These are phyloP conservation scores for Etheostoma cragini DNA, from an alignment of 2,113 vertebrate genomes.

Conservation along the genomic window DNA sequence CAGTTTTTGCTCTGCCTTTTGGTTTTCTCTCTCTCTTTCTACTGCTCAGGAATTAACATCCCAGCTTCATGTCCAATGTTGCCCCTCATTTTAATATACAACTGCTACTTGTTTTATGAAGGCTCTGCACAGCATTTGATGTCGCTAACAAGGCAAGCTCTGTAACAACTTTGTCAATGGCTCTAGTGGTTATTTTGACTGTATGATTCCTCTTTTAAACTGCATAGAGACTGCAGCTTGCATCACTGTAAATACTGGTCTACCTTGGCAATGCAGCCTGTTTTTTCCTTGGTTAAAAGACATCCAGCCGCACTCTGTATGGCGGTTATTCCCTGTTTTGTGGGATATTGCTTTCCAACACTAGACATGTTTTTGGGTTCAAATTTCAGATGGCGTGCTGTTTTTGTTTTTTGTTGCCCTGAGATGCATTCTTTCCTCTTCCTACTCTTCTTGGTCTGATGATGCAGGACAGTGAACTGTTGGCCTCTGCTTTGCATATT, in stretches of 20 bases:
- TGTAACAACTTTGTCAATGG: neutral
- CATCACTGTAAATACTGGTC: constrained; percentile 14
- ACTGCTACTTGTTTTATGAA: neutral
- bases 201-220: neutral
- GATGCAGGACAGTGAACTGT: neutral
- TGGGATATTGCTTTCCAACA: constrained; percentile 3
- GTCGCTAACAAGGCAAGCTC: neutral
- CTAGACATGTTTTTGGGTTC: constrained; percentile 19
- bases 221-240: neutral
- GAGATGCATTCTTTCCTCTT: constrained; percentile 1
- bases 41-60: constrained; percentile 5
- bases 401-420: constrained; percentile 12
- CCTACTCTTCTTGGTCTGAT: neutral
- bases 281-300: neutral
- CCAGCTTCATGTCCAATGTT: neutral
- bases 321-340: constrained; percentile 33
- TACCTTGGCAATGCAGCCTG: neutral
- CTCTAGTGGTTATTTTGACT: neutral
- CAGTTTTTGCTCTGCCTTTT: constrained; percentile 9
- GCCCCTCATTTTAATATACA: neutral
- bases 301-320: neutral
- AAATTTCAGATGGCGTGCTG: constrained; percentile 8
- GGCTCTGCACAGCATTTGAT: neutral
- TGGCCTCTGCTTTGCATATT: constrained; percentile 40
- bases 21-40: constrained; percentile 10